Evolutionary conservation across 2,797 vertebrate genomes (phyloP), one percentile per base, ranked within the genome.

Genomic region (Columba guinea): DNA sequence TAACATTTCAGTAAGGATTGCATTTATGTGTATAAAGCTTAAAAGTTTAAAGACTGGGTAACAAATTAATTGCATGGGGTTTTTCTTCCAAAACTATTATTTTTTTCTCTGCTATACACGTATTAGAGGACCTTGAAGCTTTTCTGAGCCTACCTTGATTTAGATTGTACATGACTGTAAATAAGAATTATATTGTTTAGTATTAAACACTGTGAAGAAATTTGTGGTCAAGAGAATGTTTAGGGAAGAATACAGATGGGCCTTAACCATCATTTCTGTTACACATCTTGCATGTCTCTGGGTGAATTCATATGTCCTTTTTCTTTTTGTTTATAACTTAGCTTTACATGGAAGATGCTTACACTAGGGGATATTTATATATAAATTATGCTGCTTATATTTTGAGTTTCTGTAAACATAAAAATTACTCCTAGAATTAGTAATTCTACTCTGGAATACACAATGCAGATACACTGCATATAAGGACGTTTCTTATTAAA

Each of bases 401-500:
- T 86, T 81, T 88, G 65, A 8, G 11, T 91, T 86, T 91, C 64
- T 89, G 28, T 85, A 93, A 87, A 89, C 58, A 94, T 10, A 86
- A 73, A 87, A 96, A 46, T 63, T 84, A 48, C 30, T 90, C n/a
- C 17, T 64, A 74, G 79, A 89, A 70, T 77, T 71, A 51, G 69
- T 71, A 83, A 81, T 89, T 93, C 82, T 52, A 35, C 34, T 81
- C 73, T 7, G 5, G 64, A 81, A 90, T 86, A 68, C 41, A 87
- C n/a, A 74, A 51, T 62, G 48, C 23, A 90, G 51, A 94, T 91
- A n/a, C 20, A 34, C 21, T 71, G 59, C 75, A 77, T 1, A 8
- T 46, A 95, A 86, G 41, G 78, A 86, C 52, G 26, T 69, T 86
- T 55, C 69, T 86, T 90, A 84, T 84, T 93, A 95, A 92, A 93